Percentiles rank a stretch among this genome's conserved stretches.
These are phyloP conservation scores for Phragmatobia fuliginosa DNA, from an alignment of 2,888 invertebrate species.

Conservation along the genomic window DNA sequence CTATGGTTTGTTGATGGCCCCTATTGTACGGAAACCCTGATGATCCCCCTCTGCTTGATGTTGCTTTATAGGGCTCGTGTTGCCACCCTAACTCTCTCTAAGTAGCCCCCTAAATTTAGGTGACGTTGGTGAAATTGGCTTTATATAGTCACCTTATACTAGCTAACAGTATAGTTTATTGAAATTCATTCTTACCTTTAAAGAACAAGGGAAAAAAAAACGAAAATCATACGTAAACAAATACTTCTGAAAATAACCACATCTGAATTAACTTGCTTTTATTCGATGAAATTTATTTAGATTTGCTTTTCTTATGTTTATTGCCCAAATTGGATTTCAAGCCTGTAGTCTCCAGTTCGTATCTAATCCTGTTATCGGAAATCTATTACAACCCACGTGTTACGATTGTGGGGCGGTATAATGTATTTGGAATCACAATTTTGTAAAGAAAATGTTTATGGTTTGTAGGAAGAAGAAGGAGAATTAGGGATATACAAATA, in stretches of 20 bases:
- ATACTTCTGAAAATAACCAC: conserved; percentile 2
- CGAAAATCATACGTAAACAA: background rate
- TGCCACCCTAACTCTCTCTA: no score
- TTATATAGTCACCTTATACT: no score
- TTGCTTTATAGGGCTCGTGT: no score
- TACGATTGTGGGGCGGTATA: conserved; percentile 4
- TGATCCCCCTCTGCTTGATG: no score
- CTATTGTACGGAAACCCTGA: no score
- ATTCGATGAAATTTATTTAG: conserved; percentile 22
- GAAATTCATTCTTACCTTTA: no score
- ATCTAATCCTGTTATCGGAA: conserved; percentile 32
- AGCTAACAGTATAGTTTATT: no score
- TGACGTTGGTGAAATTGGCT: no score
- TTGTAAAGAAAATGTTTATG: background rate
- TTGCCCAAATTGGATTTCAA: conserved; percentile 4
- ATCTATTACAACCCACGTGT: conserved; percentile 19
- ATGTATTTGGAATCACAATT: background rate
- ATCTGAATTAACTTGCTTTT: conserved; percentile 15
- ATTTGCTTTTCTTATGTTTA: conserved; percentile 12
- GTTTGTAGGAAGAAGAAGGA: background rate
- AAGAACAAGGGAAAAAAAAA: no score
- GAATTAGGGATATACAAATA: background rate
- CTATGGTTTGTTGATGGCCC: no score
- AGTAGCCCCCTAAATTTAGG: no score
- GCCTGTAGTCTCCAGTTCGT: conserved; percentile 4